Conservation (phyloP, 2,888 invertebrate species). For the Smittia sp. region DNA sequence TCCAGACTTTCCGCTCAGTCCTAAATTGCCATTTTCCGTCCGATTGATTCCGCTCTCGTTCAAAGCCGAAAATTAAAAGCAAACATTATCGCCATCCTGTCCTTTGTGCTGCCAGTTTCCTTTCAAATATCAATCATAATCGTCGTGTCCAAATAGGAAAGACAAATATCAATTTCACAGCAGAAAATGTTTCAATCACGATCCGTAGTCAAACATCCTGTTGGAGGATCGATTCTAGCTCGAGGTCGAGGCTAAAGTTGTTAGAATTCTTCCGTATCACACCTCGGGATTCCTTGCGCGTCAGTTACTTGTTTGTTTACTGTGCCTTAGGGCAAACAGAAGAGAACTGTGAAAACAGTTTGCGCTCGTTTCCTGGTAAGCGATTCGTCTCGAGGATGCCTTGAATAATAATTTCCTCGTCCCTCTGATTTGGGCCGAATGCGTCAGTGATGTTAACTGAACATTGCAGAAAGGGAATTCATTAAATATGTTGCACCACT, state of each 20-base stretch:
- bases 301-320: constrained; percentile 26
- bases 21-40: constrained; percentile 15
- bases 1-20: neutral
- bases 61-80: constrained; percentile 16
- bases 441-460: no score
- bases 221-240: neutral
- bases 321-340: neutral
- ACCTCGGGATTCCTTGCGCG: constrained; percentile 9
- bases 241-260: neutral
- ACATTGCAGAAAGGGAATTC: no score
- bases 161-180: constrained; percentile 31
- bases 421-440: no score
- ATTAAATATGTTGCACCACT: no score
- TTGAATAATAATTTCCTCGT: neutral
- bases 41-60: neutral
- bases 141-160: constrained; percentile 2
- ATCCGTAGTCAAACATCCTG: constrained; percentile 31
- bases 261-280: constrained; percentile 28
- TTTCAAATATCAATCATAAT: constrained; percentile 23
- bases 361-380: constrained; percentile 19
- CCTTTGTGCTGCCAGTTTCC: neutral
- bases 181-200: neutral
- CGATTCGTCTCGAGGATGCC: neutral
- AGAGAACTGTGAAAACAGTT: constrained; percentile 36
- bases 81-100: constrained; percentile 24